Base-by-base conservation (phyloP, 2,888 invertebrate genomes). In the Eristalis arbustorum region DNA sequence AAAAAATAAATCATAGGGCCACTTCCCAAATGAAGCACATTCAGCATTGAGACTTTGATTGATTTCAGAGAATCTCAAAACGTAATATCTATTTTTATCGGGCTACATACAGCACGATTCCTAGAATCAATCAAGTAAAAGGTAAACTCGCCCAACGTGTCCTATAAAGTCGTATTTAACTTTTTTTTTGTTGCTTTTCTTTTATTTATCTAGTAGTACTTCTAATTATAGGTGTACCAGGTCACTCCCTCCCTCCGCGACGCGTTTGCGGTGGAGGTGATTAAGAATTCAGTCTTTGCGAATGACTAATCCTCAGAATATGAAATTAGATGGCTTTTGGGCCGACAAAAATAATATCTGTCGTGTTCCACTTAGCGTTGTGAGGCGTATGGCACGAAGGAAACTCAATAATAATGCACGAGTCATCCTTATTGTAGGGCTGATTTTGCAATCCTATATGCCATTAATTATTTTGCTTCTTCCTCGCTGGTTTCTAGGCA, bases 381-480 rank as follows among this genome's bases (percentile, higher is more conserved):
- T 14, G 13, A 13, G 25, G 59, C 59, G 59, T 13, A 28, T 59
- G 23, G 59, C 72, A 63, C 37, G 76, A 80, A 84, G 75, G 84
- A 76, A 75, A 84, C 69, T 75, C 80, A 75, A 79, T 79, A 69
- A 84, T 62, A 73, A 59, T 34, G 37, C 31, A 31, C 76, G 80
- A 84, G 73, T 85, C 81, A 85, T 84, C 80, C 80, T 72, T 75
- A 56, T 56, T 67, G 76, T 80, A 85, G 76, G 85, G 68, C 81
- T 40, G 64, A 85, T 85, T 81, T 85, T 85, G 85, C 85, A 85
- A 85, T 85, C 73, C 81, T 81, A 85, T 84, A 69, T 77, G 81
- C 73, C 28, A 81, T 85, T 81, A 77, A 81, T 85, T 84, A 81
- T 69, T 62, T 74, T 31, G 49, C 42, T 62, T 59, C 22, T 66